Evolutionary conservation across 2,888 invertebrate species (phyloP), one percentile per base, ranked within the genome.

Genomic region (Megamerina dolium): DNA sequence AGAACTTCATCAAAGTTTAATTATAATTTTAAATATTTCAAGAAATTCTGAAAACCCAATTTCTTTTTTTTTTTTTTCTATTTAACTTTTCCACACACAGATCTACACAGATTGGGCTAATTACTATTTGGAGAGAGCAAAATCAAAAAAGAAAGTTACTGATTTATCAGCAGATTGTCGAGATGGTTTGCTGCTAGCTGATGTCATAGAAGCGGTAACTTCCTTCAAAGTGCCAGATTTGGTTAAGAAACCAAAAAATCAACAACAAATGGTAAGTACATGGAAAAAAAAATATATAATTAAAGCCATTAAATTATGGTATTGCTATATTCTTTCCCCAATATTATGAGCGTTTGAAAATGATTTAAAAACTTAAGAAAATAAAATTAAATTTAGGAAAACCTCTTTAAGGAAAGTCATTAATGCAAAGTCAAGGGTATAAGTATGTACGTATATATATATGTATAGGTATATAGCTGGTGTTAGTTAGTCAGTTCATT

Each of bases 61-160:
- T n/a, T n/a, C n/a, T n/a, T n/a, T n/a, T n/a, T n/a, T n/a, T n/a
- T n/a, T n/a, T n/a, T n/a, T n/a, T n/a, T n/a, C n/a, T n/a, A n/a
- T n/a, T n/a, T n/a, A n/a, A n/a, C n/a, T n/a, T n/a, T n/a, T n/a
- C n/a, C 31, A 19, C 20, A 74, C 77, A 4, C 78, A 95, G 94
- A 93, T 95, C 64, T 95, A 95, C 74, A 94, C 94, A 43, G 94
- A 95, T 75, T 95, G 95, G 95, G 95, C 94, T 37, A 95, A 95
- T 73, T 94, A 95, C 68, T 95, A 95, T 73, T 74, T 95, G 76
- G 94, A 95, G 71, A 87, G 93, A 63, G 87, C 88, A 45, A 81
- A 87, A 53, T 88, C 87, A 55, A 87, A 90, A 58, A 81, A 86
- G 46, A 83, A 87, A 61, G 91, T 93, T 52, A 77, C 77, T 23